phyloP scores from a whole-genome alignment of 2,888 invertebrate species.

The Phasia obesa region DNA sequence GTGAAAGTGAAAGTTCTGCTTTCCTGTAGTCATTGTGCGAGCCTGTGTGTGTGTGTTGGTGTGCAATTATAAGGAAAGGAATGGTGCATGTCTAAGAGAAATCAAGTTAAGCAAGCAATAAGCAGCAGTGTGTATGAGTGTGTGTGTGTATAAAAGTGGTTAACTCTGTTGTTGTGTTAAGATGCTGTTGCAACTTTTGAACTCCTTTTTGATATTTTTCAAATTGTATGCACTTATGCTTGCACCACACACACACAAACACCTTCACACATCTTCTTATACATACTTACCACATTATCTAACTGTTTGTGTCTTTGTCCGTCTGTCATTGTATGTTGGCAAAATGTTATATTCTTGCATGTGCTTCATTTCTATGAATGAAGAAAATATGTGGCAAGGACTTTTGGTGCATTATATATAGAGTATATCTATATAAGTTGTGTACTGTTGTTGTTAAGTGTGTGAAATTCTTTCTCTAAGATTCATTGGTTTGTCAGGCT shows the following conservation, averaged over 20 bases:
- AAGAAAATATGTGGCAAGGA: constrained; percentile 69
- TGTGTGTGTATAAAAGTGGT: constrained; percentile 48
- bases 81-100: constrained; percentile 32
- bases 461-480: constrained; percentile 40
- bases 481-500: constrained; percentile 57
- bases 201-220: constrained; percentile 73
- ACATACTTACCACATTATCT: constrained; percentile 2
- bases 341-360: background rate
- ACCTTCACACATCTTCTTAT: constrained; percentile 52
- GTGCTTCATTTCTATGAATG: constrained; percentile 59
- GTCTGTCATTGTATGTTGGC: background rate
- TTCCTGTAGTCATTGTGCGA: background rate
- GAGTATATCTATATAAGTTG: constrained; percentile 23
- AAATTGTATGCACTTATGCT: constrained; percentile 44
- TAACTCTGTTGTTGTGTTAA: constrained; percentile 57
- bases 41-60: constrained; percentile 6
- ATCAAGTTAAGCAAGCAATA: constrained; percentile 10
- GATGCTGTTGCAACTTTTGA: constrained; percentile 69
- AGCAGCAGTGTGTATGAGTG: constrained; percentile 5
- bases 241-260: constrained; percentile 55
- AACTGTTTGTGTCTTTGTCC: background rate
- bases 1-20: constrained; percentile 67
- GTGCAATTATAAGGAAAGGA: background rate
- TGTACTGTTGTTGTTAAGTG: constrained; percentile 8
- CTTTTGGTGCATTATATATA: constrained; percentile 53